Base-by-base conservation (phyloP, 2,888 invertebrate species). In the Smittia aterrima region DNA sequence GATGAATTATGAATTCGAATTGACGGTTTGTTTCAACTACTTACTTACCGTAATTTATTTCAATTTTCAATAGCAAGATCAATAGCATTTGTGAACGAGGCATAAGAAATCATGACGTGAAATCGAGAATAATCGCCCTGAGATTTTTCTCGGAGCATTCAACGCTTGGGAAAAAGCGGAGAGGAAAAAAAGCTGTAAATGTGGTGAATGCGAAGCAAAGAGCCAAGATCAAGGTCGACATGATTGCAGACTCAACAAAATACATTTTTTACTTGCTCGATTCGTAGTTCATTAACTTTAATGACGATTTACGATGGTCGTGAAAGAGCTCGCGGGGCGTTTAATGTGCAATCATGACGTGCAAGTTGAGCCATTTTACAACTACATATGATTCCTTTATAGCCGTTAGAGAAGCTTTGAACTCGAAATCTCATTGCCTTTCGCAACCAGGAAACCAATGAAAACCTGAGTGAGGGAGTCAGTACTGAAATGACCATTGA, bases 281-380 rank as follows among this genome's bases (percentile, higher is more conserved):
- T 22, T 58, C n/a, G 22, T 58, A 58, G 58, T 58, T 58, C 58
- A 58, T 58, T 58, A 58, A 58, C 58, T 58, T 47, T 58, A 58
- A 58, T 58, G 58, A 58, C 22, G 58, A 58, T 22, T 58, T 58
- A 13, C 22, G 22, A 58, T 20, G 58, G 58, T 32, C 47, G 13
- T 47, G 47, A 47, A 13, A 47, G 47, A 13, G 32, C 32, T 32
- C 32, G 32, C 32, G 32, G 32, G 32, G 32, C 32, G 32, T 32
- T 32, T 32, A 32, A 32, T 32, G 32, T 32, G 32, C 32, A 32
- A 32, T 32, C 32, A 32, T 32, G 32, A 32, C 32, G 32, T 32
- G 32, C 32, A 9, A 32, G n/a, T 9, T 9, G 32, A 32, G 9
- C 32, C 32, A 32, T 9, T 32, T 9, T 32, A 32, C 32, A 6